Evolutionary conservation across 2,888 invertebrate species (phyloP).

Genomic region (Autographa pulchrina): DNA sequence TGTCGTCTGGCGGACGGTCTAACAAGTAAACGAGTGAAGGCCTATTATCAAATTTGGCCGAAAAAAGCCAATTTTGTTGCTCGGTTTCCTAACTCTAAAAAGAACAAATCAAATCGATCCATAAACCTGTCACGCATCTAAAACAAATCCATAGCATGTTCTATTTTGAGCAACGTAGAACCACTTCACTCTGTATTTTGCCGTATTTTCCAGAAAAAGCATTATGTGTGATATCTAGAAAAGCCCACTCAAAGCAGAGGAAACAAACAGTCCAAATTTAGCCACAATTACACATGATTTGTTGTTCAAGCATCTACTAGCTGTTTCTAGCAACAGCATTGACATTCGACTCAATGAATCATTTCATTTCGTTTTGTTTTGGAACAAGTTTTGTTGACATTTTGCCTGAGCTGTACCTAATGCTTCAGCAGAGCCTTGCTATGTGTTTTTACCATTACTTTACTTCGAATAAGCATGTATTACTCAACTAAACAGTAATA

Average conservation of each 20-base stretch:
- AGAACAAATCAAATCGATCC: neutral
- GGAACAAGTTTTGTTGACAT: slow-evolving; percentile 41
- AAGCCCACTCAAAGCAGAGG: neutral
- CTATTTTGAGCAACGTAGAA: neutral
- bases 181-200: neutral
- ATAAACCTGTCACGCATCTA: neutral
- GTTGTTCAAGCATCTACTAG: slow-evolving; percentile 37
- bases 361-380: slow-evolving; percentile 46
- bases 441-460: slow-evolving; percentile 15
- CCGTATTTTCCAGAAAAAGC: neutral
- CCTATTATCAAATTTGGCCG: neutral
- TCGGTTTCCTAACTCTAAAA: neutral
- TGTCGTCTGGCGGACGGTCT: neutral
- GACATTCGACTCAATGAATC: slow-evolving; percentile 54
- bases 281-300: slow-evolving; percentile 33
- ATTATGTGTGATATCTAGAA: neutral
- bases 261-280: slow-evolving; percentile 7
- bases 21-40: neutral
- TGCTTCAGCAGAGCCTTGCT: slow-evolving; percentile 31
- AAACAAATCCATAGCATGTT: neutral
- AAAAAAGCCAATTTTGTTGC: neutral
- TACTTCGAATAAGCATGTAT: slow-evolving; percentile 3
- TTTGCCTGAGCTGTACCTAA: slow-evolving; percentile 25
- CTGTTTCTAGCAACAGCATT: slow-evolving; percentile 42
- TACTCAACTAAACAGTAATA: slow-evolving; percentile 10